Base-by-base conservation (phyloP, 2,888 invertebrate species). In the Clivina fossor region DNA sequence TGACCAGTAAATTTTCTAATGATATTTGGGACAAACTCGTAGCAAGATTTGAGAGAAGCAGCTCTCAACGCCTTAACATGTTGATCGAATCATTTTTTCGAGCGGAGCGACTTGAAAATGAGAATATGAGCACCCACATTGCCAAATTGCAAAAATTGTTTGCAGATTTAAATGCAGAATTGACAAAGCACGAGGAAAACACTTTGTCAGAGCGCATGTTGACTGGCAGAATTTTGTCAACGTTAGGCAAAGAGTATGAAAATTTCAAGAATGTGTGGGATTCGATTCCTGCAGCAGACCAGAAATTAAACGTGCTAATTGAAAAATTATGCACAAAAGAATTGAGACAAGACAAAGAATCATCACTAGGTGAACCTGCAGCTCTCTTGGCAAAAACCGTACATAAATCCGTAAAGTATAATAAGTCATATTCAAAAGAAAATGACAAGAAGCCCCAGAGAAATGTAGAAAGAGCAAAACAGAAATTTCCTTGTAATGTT, bases 71-170 rank as follows among this genome's bases (percentile, higher is more conserved):
- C 7, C 20, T 50, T 9, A 40, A 20, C 16, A 37, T 54, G 37
- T 16, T 46, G 20, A 46, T 44, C 15, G 44, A 44, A 35, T 24
- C 44, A 15, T 54, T 54, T 46, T 54, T 54, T 41, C 51, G 22
- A 22, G 41, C 30, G 8, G 30, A 11, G 16, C 30, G 53, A 16
- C 46, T 46, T 38, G 51, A 44, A 37, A 38, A 13, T 38, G 51
- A 51, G 16, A 47, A 56, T 16, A 40, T 56, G 40, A 41, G 22
- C 33, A 33, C 49, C 8, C 48, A 56, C 18, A 35, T 48, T 16
- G 57, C 51, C 9, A 53, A 57, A 20, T 15, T 46, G 41, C 46
- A 51, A 41, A 51, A 57, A 33, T 28, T 57, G 26, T 57, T 57
- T 32, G 46, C 22, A 11, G 57, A 51, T 47, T 40, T 53, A 33